Evolutionary conservation across 2,888 invertebrate species (phyloP).

Genomic region (Plebejus melissa): DNA sequence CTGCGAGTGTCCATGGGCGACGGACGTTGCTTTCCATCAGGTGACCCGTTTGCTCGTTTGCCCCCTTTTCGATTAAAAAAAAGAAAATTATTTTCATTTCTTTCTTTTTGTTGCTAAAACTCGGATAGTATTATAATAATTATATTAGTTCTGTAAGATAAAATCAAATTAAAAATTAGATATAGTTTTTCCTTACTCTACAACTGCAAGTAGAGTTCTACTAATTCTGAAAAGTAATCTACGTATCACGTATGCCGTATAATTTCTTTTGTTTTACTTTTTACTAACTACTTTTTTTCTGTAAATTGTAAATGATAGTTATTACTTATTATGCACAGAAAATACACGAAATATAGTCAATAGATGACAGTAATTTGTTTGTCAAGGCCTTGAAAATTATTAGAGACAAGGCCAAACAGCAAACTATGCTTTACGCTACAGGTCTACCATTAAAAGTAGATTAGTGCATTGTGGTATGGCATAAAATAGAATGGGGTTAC

Average conservation of each 20-base stretch:
- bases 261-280: background rate
- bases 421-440: background rate
- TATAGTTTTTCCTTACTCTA: background rate
- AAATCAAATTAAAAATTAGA: background rate
- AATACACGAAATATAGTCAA: background rate
- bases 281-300: background rate
- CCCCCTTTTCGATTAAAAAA: too few species aligned
- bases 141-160: background rate
- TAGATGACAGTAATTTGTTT: background rate
- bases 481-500: slow-evolving; percentile 5
- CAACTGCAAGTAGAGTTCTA: background rate
- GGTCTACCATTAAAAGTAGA: slow-evolving; percentile 21
- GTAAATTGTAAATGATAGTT: background rate
- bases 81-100: too few species aligned
- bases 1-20: too few species aligned
- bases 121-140: too few species aligned
- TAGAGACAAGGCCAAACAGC: slow-evolving; percentile 17
- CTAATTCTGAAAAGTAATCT: background rate
- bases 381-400: slow-evolving; percentile 3
- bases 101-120: too few species aligned
- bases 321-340: background rate
- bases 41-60: too few species aligned
- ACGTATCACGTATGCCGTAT: background rate
- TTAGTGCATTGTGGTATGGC: slow-evolving; percentile 11
- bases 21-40: too few species aligned